These are phyloP conservation scores for Ariopsis seemanni DNA, from an alignment of 2,113 vertebrate genomes.

Conservation along the genomic window DNA sequence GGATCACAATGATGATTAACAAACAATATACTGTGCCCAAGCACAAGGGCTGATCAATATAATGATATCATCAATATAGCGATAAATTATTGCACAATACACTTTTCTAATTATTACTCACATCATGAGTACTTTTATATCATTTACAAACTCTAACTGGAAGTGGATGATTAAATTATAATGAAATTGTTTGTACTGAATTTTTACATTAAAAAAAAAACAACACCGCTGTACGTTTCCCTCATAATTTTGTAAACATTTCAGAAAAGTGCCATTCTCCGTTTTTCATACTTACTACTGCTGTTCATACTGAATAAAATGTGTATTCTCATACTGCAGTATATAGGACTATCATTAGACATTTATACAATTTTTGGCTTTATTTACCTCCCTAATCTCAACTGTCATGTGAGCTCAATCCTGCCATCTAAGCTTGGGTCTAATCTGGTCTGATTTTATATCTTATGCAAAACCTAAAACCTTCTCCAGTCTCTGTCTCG, in stretches of 20 bases:
- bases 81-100: neutral
- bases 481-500: neutral
- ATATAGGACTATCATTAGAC: neutral
- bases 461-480: constrained; percentile 9
- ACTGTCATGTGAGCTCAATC: neutral
- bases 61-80: neutral
- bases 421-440: neutral
- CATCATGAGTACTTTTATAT: neutral
- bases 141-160: neutral
- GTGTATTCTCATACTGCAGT: neutral
- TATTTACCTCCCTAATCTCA: neutral
- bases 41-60: neutral
- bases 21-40: neutral
- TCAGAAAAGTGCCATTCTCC: neutral
- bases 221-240: neutral
- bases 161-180: neutral
- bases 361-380: neutral
- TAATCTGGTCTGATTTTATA: constrained; percentile 16
- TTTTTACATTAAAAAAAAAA: neutral
- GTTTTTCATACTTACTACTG: neutral
- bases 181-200: neutral
- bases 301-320: neutral
- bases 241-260: neutral
- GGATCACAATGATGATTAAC: neutral
- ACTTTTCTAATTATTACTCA: neutral